Evolutionary conservation across 2,797 vertebrate species (phyloP).

Genomic region (Sebastolobus alascanus): DNA sequence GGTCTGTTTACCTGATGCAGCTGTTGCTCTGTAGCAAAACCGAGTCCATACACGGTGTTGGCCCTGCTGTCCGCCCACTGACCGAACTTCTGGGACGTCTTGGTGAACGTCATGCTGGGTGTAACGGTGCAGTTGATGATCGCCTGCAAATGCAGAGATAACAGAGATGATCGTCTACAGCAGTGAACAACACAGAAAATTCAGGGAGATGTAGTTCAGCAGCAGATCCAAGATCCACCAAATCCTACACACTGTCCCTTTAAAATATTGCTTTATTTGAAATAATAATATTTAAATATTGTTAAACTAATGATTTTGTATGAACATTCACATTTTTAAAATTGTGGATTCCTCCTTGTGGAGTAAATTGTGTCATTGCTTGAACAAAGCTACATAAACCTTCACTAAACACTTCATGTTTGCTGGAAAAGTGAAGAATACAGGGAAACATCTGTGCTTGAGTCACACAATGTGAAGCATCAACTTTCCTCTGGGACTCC

Average conservation of each 20-base stretch:
- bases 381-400: background rate
- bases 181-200: slow-evolving; percentile 11
- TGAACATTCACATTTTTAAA: background rate
- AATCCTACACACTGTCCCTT: too few relatives aligned
- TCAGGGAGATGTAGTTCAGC: background rate
- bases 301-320: too few relatives aligned
- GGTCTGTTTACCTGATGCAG: slow-evolving; percentile 89
- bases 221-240: background rate
- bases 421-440: background rate
- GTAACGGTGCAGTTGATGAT: slow-evolving; percentile 98
- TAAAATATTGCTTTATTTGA: background rate
- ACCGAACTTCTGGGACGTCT: slow-evolving; percentile 98
- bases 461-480: background rate
- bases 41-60: slow-evolving; percentile 96
- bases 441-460: slow-evolving; percentile 7
- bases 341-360: background rate
- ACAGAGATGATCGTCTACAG: background rate
- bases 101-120: slow-evolving; percentile 98
- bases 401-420: background rate
- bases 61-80: slow-evolving; percentile 98
- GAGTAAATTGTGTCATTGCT: slow-evolving; percentile 1
- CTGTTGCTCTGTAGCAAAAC: slow-evolving; percentile 97
- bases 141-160: slow-evolving; percentile 82
- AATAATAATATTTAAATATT: background rate
- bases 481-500: background rate